Evolutionary conservation across 2,888 invertebrate genomes (phyloP), one percentile per base, ranked within the genome.

Genomic region (Plebejus argus): DNA sequence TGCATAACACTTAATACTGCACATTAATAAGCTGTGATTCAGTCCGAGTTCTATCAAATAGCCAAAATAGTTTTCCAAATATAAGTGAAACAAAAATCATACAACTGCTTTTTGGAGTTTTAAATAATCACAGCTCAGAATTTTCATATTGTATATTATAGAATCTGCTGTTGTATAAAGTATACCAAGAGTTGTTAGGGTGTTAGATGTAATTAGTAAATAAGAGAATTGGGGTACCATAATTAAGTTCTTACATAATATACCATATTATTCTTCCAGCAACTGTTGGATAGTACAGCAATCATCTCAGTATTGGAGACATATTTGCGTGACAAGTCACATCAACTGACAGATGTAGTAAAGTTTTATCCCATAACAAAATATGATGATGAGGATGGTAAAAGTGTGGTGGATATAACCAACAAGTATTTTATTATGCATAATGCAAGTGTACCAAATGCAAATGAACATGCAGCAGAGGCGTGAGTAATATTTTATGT

Each of bases 201-300:
- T 0, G 10, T 45, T 45, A 10, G 10, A 45, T 45, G 10, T 45
- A 45, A 10, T 10, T 10, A n/a, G 45, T 28, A 28, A 28, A 28
- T 28, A 28, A 10, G 45, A 45, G 45, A 45, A 45, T 45, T 45
- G 45, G 5, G n/a, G 56, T 58, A 8, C n/a, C 8, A 8, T 58
- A 20, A 58, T 20, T n/a, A 45, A 45, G 45, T 45, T 45, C 10
- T 45, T 12, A 45, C 1, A 39, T 45, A 53, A 33, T 1, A 15
- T 18, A 7, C 12, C 0, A 66, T 12, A n/a, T 15, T 76, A 78
- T 23, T 28, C 45, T 94, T 95, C 76, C 91, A 98, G 95, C 98
- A 98, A 91, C 91, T 99, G 78, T 96, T 97, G 84, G 99, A 99
- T 87, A 99, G 99, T 81, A 96, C 98, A 28, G 97, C 98, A 89